A percentile compares a stretch with the other conserved stretches of the same genome.
Conservation (phyloP, 2,797 vertebrate species). For the Halcyon smyrnensis region DNA sequence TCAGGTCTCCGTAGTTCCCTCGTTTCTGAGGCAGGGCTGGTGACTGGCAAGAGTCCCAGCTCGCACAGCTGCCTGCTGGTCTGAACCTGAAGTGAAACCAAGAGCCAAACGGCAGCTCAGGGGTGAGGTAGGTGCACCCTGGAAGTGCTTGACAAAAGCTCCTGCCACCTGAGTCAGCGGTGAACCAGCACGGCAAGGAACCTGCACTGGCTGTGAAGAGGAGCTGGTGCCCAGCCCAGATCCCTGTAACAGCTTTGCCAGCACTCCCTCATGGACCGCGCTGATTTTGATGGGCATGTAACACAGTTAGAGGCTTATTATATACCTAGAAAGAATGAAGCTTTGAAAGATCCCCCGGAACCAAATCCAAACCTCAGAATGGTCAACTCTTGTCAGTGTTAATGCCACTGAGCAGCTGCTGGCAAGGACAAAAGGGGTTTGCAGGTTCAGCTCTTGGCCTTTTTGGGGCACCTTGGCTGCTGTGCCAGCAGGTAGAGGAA, state of each 20-base stretch:
- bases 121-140: background rate
- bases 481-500: background rate
- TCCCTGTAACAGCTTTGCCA: background rate
- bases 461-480: background rate
- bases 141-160: background rate
- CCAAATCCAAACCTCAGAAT: background rate
- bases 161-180: rapidly evolving
- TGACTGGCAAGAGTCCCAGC: background rate
- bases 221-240: background rate
- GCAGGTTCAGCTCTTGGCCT: background rate
- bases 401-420: background rate
- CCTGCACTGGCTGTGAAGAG: background rate
- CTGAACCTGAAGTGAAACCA: background rate
- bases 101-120: background rate
- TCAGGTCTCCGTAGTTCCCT: background rate
- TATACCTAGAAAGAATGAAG: background rate
- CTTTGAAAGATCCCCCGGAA: background rate
- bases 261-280: background rate
- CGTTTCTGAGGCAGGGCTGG: background rate
- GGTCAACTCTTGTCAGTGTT: background rate
- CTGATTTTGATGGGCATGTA: background rate
- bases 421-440: background rate
- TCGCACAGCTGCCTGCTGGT: rapidly evolving
- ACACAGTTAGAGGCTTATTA: background rate
- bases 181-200: background rate